A percentile compares a stretch with the other conserved stretches of the same genome.
Conservation (phyloP, 2,797 vertebrate genomes). For the Microctenopoma lineatum region DNA sequence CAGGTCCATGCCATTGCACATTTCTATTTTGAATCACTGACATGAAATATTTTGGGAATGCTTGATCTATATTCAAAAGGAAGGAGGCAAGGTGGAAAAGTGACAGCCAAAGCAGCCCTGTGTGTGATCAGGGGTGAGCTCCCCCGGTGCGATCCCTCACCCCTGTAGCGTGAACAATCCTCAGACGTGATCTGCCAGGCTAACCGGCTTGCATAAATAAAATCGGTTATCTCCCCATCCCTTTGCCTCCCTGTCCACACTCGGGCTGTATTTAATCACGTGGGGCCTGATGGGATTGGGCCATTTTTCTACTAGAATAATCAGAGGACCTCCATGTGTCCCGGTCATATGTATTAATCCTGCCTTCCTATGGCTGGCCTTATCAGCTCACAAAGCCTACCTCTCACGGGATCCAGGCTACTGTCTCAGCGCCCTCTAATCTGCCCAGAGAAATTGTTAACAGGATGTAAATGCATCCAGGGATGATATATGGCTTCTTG, state of each 20-base stretch:
- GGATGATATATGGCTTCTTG: slow-evolving; percentile 85
- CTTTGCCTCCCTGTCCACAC: slow-evolving; percentile 78
- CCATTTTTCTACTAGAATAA: slow-evolving; percentile 84
- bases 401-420: slow-evolving; percentile 85
- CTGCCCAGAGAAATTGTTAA: slow-evolving; percentile 87
- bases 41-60: slow-evolving; percentile 68
- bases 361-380: slow-evolving; percentile 83
- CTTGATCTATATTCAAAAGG: slow-evolving; percentile 70
- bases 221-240: slow-evolving; percentile 84
- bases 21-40: slow-evolving; percentile 48
- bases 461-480: slow-evolving; percentile 87
- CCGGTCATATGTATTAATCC: slow-evolving; percentile 88
- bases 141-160: slow-evolving; percentile 77
- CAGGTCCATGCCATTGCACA: slow-evolving; percentile 7
- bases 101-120: slow-evolving; percentile 73
- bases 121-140: slow-evolving; percentile 82
- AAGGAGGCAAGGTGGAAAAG: slow-evolving; percentile 59
- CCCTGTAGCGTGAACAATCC: slow-evolving; percentile 84
- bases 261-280: slow-evolving; percentile 83
- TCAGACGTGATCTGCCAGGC: slow-evolving; percentile 79
- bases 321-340: slow-evolving; percentile 82
- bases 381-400: slow-evolving; percentile 86
- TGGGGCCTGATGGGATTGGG: slow-evolving; percentile 76
- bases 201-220: slow-evolving; percentile 85
- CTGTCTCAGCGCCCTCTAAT: slow-evolving; percentile 84